Conservation (phyloP, 2,888 invertebrate species). For the Colostygia pectinataria region DNA sequence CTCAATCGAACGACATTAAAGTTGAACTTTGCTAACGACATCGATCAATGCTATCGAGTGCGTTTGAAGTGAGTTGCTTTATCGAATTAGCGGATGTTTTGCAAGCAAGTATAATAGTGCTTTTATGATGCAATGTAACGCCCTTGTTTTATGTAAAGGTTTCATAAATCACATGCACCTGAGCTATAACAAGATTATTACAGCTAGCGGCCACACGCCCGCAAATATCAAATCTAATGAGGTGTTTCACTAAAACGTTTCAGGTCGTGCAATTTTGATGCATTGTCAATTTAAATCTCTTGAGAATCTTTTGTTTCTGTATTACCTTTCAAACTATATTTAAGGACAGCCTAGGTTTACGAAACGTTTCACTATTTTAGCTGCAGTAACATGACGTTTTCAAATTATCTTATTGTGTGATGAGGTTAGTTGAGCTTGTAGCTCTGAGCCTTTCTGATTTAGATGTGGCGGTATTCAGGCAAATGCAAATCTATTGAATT, state of each 20-base stretch:
- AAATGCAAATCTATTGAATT: background rate
- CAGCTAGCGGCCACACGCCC: conserved; percentile 40
- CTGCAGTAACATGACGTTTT: conserved; percentile 19
- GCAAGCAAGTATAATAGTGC: conserved; percentile 5
- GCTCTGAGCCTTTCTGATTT: conserved; percentile 21
- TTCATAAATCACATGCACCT: conserved; percentile 46
- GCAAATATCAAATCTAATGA: conserved; percentile 67
- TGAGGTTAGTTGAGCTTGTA: conserved; percentile 4
- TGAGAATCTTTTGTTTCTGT: conserved; percentile 51
- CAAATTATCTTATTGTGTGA: conserved; percentile 32
- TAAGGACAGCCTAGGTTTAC: conserved; percentile 22
- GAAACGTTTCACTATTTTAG: conserved; percentile 19
- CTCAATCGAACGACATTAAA: conserved; percentile 19
- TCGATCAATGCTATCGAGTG: conserved; percentile 27
- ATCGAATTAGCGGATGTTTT: conserved; percentile 4
- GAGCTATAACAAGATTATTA: conserved; percentile 42
- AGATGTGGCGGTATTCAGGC: conserved; percentile 8
- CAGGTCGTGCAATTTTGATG: conserved; percentile 50
- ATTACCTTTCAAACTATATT: conserved; percentile 19
- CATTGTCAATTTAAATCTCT: conserved; percentile 57
- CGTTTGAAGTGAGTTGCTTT: conserved; percentile 1
- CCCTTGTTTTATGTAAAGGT: conserved; percentile 37
- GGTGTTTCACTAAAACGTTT: conserved; percentile 55
- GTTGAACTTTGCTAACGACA: conserved; percentile 27
- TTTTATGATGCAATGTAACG: conserved; percentile 27